A percentile compares a stretch with the other conserved stretches of the same genome.
phyloP scores from a whole-genome alignment of 2,888 invertebrate species.

The Timema cristinae region DNA sequence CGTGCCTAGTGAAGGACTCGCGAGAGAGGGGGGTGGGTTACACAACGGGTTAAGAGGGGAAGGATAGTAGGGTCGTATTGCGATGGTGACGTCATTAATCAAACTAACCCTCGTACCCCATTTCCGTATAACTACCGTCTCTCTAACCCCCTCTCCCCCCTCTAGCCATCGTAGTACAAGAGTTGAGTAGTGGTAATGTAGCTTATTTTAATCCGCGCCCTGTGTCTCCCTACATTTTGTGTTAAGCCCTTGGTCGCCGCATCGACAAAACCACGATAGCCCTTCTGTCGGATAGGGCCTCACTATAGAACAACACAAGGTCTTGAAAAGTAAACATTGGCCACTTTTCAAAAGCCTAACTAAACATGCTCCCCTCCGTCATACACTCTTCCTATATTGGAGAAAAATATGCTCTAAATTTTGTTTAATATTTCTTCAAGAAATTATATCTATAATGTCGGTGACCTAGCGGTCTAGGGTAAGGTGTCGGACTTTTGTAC shows the following conservation, averaged over 20 bases:
- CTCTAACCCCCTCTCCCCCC: constrained; percentile 2
- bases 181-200: constrained; percentile 16
- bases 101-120: constrained; percentile 17
- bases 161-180: neutral
- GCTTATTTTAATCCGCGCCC: constrained; percentile 11
- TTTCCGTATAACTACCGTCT: constrained; percentile 5
- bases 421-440: no score
- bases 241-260: neutral
- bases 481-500: no score
- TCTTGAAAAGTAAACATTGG: no score
- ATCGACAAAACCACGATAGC: constrained; percentile 2
- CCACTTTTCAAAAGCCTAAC: no score
- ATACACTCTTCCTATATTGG: no score
- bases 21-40: neutral
- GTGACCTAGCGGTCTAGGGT: no score
- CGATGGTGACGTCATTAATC: constrained; percentile 28
- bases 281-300: no score
- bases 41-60: neutral
- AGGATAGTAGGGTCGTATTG: constrained; percentile 22
- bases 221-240: neutral
- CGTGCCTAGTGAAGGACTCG: neutral
- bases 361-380: no score
- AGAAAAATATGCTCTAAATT: no score
- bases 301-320: no score
- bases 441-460: no score